Evolutionary conservation across 2,113 vertebrate species (phyloP).

Genomic region (Pygoscelis adeliae): DNA sequence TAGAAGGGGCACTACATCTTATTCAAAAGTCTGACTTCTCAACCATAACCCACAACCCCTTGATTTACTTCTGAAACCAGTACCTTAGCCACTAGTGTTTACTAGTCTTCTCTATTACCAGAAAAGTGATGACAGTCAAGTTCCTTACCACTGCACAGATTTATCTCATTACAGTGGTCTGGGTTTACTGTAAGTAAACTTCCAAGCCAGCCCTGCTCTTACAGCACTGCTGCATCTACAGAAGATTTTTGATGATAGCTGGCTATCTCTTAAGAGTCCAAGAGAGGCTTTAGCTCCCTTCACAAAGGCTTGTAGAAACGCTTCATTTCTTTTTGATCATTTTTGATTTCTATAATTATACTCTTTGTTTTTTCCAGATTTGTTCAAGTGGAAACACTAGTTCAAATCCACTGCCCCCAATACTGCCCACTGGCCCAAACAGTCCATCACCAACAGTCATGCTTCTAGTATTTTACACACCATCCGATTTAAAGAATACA

Average conservation of each 20-base stretch:
- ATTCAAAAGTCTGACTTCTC: neutral
- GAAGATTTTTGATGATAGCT: neutral
- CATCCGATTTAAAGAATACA: neutral
- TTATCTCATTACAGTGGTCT: neutral
- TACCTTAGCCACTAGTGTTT: neutral
- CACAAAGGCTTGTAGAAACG: neutral
- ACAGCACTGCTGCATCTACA: neutral
- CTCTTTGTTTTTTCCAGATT: neutral
- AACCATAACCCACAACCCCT: neutral
- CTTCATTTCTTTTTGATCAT: neutral
- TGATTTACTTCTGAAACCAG: neutral
- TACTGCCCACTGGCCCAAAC: neutral
- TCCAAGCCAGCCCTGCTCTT: neutral
- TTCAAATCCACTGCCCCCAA: neutral
- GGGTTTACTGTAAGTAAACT: neutral
- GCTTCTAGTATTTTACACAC: neutral
- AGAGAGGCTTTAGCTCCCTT: neutral
- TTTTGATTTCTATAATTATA: neutral
- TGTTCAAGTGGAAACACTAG: neutral
- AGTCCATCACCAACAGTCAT: rapidly evolving
- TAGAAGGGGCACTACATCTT: neutral
- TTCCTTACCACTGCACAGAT: neutral
- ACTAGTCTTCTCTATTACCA: neutral
- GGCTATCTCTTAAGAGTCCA: neutral
- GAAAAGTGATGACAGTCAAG: neutral